Evolutionary conservation across 2,113 vertebrate genomes (phyloP), one percentile per base, ranked within the genome.

Genomic region (Gobio gobio): DNA sequence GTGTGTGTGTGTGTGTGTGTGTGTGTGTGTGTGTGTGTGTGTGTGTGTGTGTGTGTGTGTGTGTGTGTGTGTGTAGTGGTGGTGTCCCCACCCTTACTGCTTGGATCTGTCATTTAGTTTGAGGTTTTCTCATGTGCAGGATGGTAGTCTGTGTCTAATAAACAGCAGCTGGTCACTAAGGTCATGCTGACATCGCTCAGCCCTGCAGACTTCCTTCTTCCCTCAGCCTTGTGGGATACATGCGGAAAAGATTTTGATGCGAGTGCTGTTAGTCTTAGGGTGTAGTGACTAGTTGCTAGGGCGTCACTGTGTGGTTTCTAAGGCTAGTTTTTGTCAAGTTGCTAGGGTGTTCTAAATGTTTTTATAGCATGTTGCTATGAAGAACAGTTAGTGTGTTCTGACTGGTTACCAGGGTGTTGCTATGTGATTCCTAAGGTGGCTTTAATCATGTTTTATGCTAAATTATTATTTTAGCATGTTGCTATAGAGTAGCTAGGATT

Each of bases 161-260:
- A 40, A 22, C 16, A 58, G 49, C 66, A 40, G 49, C 66, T 58
- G 49, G 51, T 76, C 3, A 29, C 33, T 78, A 40, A 78, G 54
- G 76, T 78, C 76, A 59, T 16, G n/a, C 36, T 59, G 76, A 78
- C 76, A 78, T 40, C 20, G 6, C 56, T 59, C 33, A 59, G 33
- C 33, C 16, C 54, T 43, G 76, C 20, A 59, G 54, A 77, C 36
- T 1, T 77, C 75, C 18, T 56, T 10, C 1, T 58, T 77, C 29
- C 10, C 29, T 20, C 33, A 13, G 8, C 26, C 49, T 78, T 78
- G 75, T 77, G 75, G 75, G 75, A 77, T 77, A 51, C 13, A 51
- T 51, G 12, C 2, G 8, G 2, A 75, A 9, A 26, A 18, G 2
- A 26, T 13, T 75, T 24, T 49, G 45, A 75, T 75, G 45, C 1